A percentile compares a stretch with the other conserved stretches of the same genome.
Conservation (phyloP, 2,888 invertebrate genomes). For the Morpho deidamia region DNA sequence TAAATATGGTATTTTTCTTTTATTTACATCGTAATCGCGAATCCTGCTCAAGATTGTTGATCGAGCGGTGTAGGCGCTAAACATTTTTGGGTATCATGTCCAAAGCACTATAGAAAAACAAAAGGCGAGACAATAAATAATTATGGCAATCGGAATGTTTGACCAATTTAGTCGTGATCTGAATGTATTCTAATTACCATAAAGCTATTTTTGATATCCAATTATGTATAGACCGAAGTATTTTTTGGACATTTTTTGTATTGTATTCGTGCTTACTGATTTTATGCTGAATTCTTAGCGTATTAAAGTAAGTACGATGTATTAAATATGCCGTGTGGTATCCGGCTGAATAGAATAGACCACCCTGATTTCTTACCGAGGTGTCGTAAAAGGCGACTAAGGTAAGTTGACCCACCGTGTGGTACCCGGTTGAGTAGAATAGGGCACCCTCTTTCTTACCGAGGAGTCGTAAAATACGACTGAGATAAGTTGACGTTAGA, state of each 20-base stretch:
- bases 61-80: slow-evolving; percentile 23
- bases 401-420: too few relatives aligned
- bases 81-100: slow-evolving; percentile 20
- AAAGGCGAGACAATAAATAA: slow-evolving; percentile 25
- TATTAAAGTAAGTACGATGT: slow-evolving; percentile 4
- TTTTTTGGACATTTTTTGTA: slow-evolving; percentile 26
- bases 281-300: slow-evolving; percentile 27
- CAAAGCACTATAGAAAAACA: slow-evolving; percentile 19
- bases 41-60: slow-evolving; percentile 15
- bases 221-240: slow-evolving; percentile 25
- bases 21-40: slow-evolving; percentile 4
- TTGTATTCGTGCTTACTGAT: slow-evolving; percentile 27
- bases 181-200: slow-evolving; percentile 29
- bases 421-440: too few relatives aligned
- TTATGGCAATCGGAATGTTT: slow-evolving; percentile 26
- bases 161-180: slow-evolving; percentile 29
- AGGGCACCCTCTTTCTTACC: too few relatives aligned
- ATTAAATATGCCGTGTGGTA: too few relatives aligned
- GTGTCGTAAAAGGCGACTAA: too few relatives aligned
- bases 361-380: too few relatives aligned
- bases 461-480: too few relatives aligned
- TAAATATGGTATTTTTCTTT: slow-evolving; percentile 3
- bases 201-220: slow-evolving; percentile 28
- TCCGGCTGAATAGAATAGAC: too few relatives aligned
- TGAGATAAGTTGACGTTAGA: too few relatives aligned